Base-by-base conservation (phyloP, 2,888 invertebrate species). In the Entomobrya proxima region DNA sequence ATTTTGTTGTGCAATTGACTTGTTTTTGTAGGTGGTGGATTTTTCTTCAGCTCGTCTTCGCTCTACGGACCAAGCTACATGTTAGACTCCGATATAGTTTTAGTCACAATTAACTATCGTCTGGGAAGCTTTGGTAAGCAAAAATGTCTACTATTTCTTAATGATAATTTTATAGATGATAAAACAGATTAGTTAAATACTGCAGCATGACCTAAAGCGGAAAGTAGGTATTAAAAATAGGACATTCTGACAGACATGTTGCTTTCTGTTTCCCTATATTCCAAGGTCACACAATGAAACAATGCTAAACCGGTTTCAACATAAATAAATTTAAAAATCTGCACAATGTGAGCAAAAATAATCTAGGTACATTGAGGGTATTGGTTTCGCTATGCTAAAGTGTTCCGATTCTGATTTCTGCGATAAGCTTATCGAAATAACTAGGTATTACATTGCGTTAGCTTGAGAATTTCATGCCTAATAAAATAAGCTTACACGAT, bases 61-160 rank as follows among this genome's bases (percentile, higher is more conserved):
- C 32, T 87, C 3, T 85, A 87, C 11, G 88, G 88, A 9, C 89
- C 89, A 11, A 75, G 74, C 4, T 89, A 88, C 79, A 32, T 89
- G 11, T 58, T 88, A 58, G 87, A 88, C 5, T 85, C 87, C 21
- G 83, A 86, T 21, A 77, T 87, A 24, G 85, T 89, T 67, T 47
- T 89, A 4, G 88, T 89, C 27, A 80, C 87, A 1, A 84, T 87
- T 52, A 89, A 89, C 55, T 89, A 89, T 47, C 32, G 89, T 11
- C 44, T 89, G 30, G 89, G 89, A 47, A 61, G 86, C 3, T 61
- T 88, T 0, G 89, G 89, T 88, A 64, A 75, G 84, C 37, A 37
- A 50, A 52, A 27, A 27, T 27, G n/a, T 24, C 5, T 24, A 2
- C 24, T 69, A 18, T 32, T 24, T 72, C 55, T 24, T 67, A 64